Percentiles rank a stretch among this genome's conserved stretches.
Evolutionary conservation across 2,797 vertebrate species (phyloP).

Genomic region (Phalloptychus januarius): DNA sequence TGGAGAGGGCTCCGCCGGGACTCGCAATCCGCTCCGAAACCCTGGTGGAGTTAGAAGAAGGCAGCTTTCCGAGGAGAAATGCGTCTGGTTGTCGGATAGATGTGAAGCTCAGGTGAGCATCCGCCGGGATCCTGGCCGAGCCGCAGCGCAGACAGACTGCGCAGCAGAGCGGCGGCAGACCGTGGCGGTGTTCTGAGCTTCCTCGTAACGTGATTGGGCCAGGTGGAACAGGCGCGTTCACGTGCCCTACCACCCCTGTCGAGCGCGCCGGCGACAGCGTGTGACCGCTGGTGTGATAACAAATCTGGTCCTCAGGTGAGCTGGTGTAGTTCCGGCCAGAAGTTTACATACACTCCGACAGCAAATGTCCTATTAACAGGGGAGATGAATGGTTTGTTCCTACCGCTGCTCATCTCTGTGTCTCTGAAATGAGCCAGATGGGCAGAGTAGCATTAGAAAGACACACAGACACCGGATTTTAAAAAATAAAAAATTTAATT

Average conservation of each 20-base stretch:
- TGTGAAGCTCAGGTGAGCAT: neutral
- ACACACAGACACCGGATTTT: neutral
- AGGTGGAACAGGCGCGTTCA: conserved; percentile 69
- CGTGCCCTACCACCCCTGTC: neutral
- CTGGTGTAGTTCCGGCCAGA: neutral
- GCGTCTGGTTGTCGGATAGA: conserved; percentile 1
- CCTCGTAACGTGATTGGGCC: conserved; percentile 64
- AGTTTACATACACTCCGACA: neutral
- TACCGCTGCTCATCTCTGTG: neutral
- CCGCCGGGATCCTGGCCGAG: conserved; percentile 29
- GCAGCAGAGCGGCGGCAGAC: conserved; percentile 14
- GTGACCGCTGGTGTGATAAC: neutral
- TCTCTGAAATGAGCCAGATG: neutral
- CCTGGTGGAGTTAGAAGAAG: conserved; percentile 30
- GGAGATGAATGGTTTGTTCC: neutral
- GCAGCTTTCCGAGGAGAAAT: conserved; percentile 62
- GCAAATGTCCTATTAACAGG: neutral
- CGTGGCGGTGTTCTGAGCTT: conserved; percentile 41
- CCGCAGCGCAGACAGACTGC: conserved; percentile 47
- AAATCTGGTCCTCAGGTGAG: neutral
- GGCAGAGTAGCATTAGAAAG: neutral
- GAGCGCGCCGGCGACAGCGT: neutral
- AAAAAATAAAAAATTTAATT: neutral
- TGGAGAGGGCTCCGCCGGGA: conserved; percentile 38
- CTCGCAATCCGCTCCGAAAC: conserved; percentile 46